Percentiles rank a stretch among this genome's conserved stretches.
Conservation (phyloP, 2,797 vertebrate genomes). For the Gallirallus australis region DNA sequence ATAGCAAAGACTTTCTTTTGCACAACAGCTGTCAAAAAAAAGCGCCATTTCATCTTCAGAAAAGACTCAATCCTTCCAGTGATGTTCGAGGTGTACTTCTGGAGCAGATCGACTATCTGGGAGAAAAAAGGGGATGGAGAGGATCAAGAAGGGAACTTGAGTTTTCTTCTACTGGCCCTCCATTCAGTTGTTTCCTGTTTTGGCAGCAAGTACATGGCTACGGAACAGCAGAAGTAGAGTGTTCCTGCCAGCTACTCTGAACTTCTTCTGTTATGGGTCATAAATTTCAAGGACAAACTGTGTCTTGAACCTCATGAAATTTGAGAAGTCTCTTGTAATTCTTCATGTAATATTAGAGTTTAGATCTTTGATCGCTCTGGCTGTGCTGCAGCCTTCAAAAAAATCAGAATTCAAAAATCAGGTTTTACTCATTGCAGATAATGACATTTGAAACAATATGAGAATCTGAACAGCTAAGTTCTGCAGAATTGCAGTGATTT, state of each 20-base stretch:
- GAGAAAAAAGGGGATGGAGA: background rate
- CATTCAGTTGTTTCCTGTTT: constrained; percentile 68
- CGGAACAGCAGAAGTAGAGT: constrained; percentile 27
- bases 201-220: constrained; percentile 32
- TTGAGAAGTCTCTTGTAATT: constrained; percentile 36
- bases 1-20: constrained; percentile 46
- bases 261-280: constrained; percentile 65
- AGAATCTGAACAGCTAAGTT: background rate
- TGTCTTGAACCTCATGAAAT: constrained; percentile 61
- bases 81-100: background rate
- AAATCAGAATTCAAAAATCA: background rate
- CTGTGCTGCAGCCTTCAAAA: background rate
- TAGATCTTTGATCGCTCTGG: background rate
- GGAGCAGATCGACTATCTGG: background rate
- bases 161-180: constrained; percentile 4
- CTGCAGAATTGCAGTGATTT: background rate
- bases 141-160: constrained; percentile 14
- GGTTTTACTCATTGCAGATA: background rate
- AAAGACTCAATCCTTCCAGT: background rate
- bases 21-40: constrained; percentile 45
- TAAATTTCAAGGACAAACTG: constrained; percentile 63
- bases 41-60: constrained; percentile 8
- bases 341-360: constrained; percentile 16
- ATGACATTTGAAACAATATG: accelerated
- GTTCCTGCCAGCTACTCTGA: constrained; percentile 51